A percentile compares a stretch with the other conserved stretches of the same genome.
Conservation (phyloP, 2,888 invertebrate species). For the Polydrusus cervinus region DNA sequence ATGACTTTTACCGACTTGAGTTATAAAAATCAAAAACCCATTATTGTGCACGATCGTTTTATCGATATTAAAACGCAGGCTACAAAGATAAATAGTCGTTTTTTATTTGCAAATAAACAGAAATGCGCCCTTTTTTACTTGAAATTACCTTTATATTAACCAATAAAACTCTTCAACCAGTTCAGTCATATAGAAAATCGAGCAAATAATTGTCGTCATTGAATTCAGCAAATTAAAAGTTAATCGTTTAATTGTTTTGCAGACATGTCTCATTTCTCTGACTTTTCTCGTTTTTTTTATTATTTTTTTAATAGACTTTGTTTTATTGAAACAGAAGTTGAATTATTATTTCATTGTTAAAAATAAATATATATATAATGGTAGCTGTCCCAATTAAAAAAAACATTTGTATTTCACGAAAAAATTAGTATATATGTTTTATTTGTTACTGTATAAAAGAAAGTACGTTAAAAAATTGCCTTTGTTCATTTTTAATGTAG, state of each 20-base stretch:
- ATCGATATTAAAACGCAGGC: slow-evolving; percentile 2
- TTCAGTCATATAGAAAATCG: slow-evolving; percentile 4
- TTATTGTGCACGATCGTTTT: not conserved
- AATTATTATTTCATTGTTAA: not conserved
- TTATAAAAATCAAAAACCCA: not conserved
- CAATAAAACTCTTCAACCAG: not conserved
- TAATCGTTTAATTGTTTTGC: not conserved
- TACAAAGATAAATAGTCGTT: not conserved
- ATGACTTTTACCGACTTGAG: not conserved
- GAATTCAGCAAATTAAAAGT: not conserved
- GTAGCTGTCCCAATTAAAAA: not conserved
- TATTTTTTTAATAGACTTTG: too few species aligned
- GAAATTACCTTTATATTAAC: not conserved
- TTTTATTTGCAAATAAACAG: slow-evolving; percentile 5
- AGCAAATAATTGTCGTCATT: slow-evolving; percentile 5
- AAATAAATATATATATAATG: not conserved
- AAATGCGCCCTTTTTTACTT: not conserved
- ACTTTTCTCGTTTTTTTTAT: not conserved
- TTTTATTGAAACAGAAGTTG: too few species aligned
- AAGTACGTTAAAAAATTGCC: too few species aligned
- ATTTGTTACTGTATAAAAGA: too few species aligned
- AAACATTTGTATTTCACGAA: not conserved
- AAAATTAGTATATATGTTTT: too few species aligned
- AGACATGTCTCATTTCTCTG: not conserved
- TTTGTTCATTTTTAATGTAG: not conserved